Percentiles rank a stretch among this genome's conserved stretches.
Evolutionary conservation across 2,797 vertebrate species (phyloP).

Genomic region (Sibirionetta formosa): DNA sequence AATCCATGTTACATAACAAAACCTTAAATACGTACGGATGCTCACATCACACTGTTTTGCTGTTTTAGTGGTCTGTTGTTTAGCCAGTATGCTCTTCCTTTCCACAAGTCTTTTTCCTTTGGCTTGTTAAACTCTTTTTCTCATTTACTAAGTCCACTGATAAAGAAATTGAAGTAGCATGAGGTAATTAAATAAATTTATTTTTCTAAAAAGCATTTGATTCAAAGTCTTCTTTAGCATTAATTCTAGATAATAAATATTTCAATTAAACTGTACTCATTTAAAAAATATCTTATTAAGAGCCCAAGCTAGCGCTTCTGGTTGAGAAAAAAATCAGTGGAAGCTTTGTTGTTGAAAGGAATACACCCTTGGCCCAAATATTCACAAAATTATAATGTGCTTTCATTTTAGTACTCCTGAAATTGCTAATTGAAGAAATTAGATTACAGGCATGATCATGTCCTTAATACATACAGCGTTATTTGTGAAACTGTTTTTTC

Average conservation of each 20-base stretch:
- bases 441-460: background rate
- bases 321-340: background rate
- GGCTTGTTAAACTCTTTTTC: slow-evolving; percentile 7
- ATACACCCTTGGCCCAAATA: background rate
- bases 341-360: background rate
- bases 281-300: background rate
- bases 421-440: background rate
- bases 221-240: background rate
- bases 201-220: background rate
- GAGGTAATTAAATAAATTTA: slow-evolving; percentile 7
- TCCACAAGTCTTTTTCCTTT: background rate
- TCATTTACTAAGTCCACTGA: background rate
- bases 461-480: background rate
- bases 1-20: background rate
- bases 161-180: slow-evolving; percentile 7
- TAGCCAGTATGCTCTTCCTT: slow-evolving; percentile 7
- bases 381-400: background rate
- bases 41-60: background rate
- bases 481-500: background rate
- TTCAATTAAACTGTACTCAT: background rate
- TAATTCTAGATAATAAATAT: background rate
- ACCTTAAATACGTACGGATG: fast-evolving
- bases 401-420: slow-evolving; percentile 1
- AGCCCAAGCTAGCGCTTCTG: background rate
- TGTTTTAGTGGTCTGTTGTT: slow-evolving; percentile 1